Evolutionary conservation across 2,113 vertebrate species (phyloP).

Genomic region (Gnathonemus longibarbis): DNA sequence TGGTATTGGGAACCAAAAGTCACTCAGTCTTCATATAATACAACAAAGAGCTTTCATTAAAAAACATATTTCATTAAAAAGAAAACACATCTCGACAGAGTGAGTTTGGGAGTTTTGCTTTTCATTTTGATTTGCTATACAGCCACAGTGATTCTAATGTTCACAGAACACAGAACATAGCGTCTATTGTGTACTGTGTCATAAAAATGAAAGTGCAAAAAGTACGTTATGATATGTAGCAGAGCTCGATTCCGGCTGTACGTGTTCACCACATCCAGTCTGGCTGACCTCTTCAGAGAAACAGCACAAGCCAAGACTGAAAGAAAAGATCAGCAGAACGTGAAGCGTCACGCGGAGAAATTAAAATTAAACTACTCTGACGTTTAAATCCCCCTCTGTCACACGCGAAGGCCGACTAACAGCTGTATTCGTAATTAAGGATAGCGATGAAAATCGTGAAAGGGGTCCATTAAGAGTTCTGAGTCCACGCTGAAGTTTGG

Average conservation of each 20-base stretch:
- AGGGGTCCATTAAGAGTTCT: neutral
- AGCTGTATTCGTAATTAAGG: neutral
- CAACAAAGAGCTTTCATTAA: neutral
- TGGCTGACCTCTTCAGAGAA: neutral
- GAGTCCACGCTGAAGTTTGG: neutral
- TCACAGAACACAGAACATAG: neutral
- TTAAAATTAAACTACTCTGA: neutral
- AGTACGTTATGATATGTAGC: neutral
- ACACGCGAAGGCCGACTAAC: neutral
- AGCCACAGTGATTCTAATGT: neutral
- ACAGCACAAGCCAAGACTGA: neutral
- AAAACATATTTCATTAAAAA: neutral
- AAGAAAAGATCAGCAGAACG: neutral
- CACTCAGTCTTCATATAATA: neutral
- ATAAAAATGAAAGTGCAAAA: neutral
- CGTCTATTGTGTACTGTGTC: neutral
- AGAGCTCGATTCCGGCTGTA: neutral
- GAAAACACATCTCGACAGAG: neutral
- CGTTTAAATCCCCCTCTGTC: neutral
- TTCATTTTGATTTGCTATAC: neutral
- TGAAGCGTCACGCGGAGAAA: neutral
- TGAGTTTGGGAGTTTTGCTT: neutral
- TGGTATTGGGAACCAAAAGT: neutral
- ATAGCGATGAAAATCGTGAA: neutral
- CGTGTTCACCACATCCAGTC: neutral